phyloP scores from a whole-genome alignment of 2,797 vertebrate species.

The Peromyscus attwateri region DNA sequence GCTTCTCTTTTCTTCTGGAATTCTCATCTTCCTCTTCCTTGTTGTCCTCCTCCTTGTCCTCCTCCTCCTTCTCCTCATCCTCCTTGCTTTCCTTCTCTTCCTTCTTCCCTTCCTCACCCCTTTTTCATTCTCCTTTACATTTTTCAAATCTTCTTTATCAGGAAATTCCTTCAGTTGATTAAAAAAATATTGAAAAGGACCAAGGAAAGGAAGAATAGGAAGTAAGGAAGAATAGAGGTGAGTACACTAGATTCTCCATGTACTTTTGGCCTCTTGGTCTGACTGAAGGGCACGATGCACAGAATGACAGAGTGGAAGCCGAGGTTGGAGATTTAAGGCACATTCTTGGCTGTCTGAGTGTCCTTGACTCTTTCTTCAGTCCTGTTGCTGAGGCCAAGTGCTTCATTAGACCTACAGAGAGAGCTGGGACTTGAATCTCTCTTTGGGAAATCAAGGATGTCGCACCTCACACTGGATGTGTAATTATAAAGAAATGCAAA shows the following conservation, averaged over 20 bases:
- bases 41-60: not conserved
- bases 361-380: not conserved
- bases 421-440: not conserved
- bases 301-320: fast-evolving
- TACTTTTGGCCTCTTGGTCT: fast-evolving
- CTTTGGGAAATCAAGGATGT: slow-evolving; percentile 18
- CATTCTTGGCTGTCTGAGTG: fast-evolving
- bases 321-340: not conserved
- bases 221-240: not conserved
- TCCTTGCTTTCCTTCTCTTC: not conserved
- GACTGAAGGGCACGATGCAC: fast-evolving
- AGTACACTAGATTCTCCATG: not conserved
- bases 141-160: not conserved
- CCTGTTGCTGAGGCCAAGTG: not conserved
- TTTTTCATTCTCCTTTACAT: not conserved
- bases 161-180: not conserved
- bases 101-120: not conserved
- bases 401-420: not conserved
- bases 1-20: not conserved
- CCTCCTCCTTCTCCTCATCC: fast-evolving
- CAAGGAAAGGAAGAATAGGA: no score
- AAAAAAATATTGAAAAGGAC: not conserved
- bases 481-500: slow-evolving; percentile 69
- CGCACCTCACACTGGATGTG: not conserved
- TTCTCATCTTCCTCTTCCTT: not conserved